phyloP scores from a whole-genome alignment of 2,113 vertebrate species.

The Lamprotornis superbus region DNA sequence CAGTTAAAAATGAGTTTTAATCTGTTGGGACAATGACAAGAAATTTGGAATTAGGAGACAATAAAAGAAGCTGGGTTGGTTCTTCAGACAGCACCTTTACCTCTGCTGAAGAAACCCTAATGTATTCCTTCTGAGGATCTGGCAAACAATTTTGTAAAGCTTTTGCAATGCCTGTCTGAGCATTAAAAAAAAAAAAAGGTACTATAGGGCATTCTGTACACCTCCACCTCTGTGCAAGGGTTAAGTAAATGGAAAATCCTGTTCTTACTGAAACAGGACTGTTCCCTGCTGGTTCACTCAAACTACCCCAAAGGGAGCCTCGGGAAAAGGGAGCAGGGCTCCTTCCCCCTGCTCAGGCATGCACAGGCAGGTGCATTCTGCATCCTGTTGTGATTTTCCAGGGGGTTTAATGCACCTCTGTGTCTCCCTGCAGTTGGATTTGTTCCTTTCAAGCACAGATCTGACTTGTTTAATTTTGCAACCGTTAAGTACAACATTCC shows the following conservation, averaged over 20 bases:
- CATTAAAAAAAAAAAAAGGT: background rate
- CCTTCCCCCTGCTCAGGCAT: background rate
- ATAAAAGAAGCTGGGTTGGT: background rate
- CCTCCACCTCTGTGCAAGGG: background rate
- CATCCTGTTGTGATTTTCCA: slow-evolving; percentile 33
- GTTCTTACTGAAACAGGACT: background rate
- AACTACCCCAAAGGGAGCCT: slow-evolving; percentile 31
- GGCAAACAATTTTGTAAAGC: background rate
- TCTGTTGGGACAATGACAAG: slow-evolving; percentile 29
- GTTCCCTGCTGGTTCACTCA: slow-evolving; percentile 13
- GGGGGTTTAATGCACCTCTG: slow-evolving; percentile 28
- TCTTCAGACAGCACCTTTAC: background rate
- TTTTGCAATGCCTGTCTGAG: background rate
- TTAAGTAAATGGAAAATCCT: slow-evolving; percentile 51
- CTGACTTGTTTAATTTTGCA: slow-evolving; percentile 14
- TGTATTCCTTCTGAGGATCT: slow-evolving; percentile 12
- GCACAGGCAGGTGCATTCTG: slow-evolving; percentile 27
- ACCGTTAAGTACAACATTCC: background rate
- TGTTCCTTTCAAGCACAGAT: slow-evolving; percentile 10
- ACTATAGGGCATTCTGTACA: background rate
- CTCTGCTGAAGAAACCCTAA: background rate
- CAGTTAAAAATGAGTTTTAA: slow-evolving; percentile 26
- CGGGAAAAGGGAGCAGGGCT: background rate
- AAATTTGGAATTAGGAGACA: slow-evolving; percentile 38
- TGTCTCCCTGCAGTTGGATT: background rate